Percentiles rank a stretch among this genome's conserved stretches.
Evolutionary conservation across 2,113 vertebrate species (phyloP).

Genomic region (Lepisosteus oculatus): DNA sequence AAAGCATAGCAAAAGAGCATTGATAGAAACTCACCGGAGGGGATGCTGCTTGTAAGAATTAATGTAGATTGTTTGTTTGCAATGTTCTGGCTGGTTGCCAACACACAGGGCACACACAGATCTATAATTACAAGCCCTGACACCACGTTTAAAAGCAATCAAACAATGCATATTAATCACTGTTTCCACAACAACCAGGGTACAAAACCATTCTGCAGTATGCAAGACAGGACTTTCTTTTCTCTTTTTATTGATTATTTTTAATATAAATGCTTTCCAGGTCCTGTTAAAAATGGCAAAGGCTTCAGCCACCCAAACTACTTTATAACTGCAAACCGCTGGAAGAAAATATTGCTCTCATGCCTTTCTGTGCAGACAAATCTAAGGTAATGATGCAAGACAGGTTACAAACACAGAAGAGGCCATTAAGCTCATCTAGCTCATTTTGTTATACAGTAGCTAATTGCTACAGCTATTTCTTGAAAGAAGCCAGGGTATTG

Average conservation of each 20-base stretch:
- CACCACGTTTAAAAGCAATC: not conserved
- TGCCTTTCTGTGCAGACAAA: too few species aligned
- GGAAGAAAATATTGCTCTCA: too few species aligned
- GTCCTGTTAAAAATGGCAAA: too few species aligned
- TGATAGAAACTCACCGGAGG: not conserved
- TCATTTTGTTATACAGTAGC: too few species aligned
- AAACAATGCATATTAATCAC: conserved; percentile 2
- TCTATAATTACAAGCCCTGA: not conserved
- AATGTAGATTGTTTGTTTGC: not conserved
- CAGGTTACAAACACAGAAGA: too few species aligned
- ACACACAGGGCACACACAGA: not conserved
- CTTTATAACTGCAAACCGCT: too few species aligned
- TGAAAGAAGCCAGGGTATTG: too few species aligned
- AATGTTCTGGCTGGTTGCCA: not conserved
- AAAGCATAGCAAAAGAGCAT: not conserved
- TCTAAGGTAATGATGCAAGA: too few species aligned
- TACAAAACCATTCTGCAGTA: not conserved
- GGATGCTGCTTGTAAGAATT: not conserved
- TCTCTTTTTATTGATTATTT: not conserved
- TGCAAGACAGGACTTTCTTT: not conserved
- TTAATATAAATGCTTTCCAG: too few species aligned
- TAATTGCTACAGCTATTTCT: too few species aligned
- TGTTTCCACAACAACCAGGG: not conserved
- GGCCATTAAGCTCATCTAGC: too few species aligned
- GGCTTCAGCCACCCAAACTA: too few species aligned